Evolutionary conservation across 2,113 vertebrate species (phyloP), one percentile per base, ranked within the genome.

Genomic region (Pedetes capensis): DNA sequence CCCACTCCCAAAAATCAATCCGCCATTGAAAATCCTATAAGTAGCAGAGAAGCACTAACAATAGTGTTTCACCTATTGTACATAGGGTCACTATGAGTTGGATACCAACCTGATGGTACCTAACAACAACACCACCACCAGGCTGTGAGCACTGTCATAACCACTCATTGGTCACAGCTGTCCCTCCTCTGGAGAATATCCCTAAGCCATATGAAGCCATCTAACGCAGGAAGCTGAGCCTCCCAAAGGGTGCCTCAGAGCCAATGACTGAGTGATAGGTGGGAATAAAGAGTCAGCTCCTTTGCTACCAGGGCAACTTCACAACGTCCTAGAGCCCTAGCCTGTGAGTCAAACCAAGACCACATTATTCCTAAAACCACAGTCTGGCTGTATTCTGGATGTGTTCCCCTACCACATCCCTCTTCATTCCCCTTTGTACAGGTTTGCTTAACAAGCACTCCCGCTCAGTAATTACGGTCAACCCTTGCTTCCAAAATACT

Each of bases 191-290:
- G 64, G n/a, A 64, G 23, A 44, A 44, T 16, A 47, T 51, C 4
- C 37, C 59, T 55, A 59, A 25, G 2, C 11, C 57, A 6, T 16
- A 22, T 5, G 29, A 20, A 55, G 37, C 10, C 10, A 16, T 22
- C 20, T 68, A 16, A 39, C 3, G 20, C 17, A 17, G 37, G 18
- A 61, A 47, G 3, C 1, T 27, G 51, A 61, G 23, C 12, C 18
- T 29, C 20, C 14, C 11, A 39, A 75, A 55, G 0, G 0, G 0
- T 5, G 13, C 64, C 11, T 78, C 6, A 39, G 29, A 23, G 47
- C 8, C 22, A 23, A 37, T 11, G 12, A 71, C 2, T 32, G 4
- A 57, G 1, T 8, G 44, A 25, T 6, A 29, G 20, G 5, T 2
- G 49, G 7, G 22, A 53, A 25, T 44, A 44, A 42, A 66, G 25